phyloP scores from a whole-genome alignment of 2,113 vertebrate genomes.

The Alexandromys fortis region DNA sequence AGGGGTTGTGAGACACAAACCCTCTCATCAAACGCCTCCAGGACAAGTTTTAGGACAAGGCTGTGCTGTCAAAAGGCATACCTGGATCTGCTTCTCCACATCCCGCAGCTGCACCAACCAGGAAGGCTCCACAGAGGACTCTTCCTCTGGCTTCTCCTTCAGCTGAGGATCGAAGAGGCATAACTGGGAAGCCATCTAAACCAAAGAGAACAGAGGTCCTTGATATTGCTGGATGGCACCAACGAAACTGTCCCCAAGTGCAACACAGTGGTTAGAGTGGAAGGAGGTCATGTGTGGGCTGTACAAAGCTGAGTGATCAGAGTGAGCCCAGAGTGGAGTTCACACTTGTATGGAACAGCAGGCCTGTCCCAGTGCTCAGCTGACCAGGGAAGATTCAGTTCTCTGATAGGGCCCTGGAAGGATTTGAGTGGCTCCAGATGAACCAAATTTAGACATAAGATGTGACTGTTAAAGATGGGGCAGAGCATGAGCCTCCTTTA shows the following conservation, averaged over 20 bases:
- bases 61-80: constrained; percentile 69
- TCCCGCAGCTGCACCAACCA: constrained; percentile 92
- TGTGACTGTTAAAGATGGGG: rapidly evolving
- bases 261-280: rapidly evolving
- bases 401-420: rapidly evolving
- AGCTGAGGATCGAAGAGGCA: constrained; percentile 97
- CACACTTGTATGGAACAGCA: neutral
- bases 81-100: constrained; percentile 92
- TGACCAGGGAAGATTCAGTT: rapidly evolving
- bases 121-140: constrained; percentile 90
- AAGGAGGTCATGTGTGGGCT: neutral
- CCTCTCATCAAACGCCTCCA: neutral
- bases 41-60: neutral
- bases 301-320: neutral
- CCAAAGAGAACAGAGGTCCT: neutral
- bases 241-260: neutral
- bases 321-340: neutral
- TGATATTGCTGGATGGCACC: neutral
- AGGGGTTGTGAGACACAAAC: too few species aligned
- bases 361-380: neutral
- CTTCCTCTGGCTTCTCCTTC: constrained; percentile 97
- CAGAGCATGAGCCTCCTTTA: rapidly evolving
- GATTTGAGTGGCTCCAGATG: too few species aligned
- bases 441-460: neutral
- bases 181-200: constrained; percentile 93